These are phyloP conservation scores for Hedychridium roseum DNA, from an alignment of 2,888 invertebrate species.

Conservation along the genomic window DNA sequence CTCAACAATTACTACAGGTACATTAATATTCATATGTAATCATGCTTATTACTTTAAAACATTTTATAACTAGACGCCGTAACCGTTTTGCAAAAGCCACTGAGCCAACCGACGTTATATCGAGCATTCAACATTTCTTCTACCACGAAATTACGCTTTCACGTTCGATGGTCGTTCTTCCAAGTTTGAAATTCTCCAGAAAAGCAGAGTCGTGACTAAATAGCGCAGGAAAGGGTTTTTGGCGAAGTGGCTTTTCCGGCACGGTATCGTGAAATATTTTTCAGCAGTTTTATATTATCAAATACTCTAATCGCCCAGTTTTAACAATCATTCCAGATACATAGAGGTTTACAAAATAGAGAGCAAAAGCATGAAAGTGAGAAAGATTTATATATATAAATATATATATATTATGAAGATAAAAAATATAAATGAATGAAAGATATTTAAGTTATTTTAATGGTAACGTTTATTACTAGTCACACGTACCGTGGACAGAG, in stretches of 20 bases:
- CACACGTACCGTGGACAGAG: conserved; percentile 50
- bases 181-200: too few relatives aligned
- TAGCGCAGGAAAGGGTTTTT: not conserved
- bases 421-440: conserved; percentile 30
- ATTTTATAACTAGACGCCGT: too few relatives aligned
- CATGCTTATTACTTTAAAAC: conserved; percentile 38
- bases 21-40: conserved; percentile 36
- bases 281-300: conserved; percentile 18
- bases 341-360: conserved; percentile 28
- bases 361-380: conserved; percentile 26
- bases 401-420: conserved; percentile 33
- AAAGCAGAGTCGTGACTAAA: too few relatives aligned
- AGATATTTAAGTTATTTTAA: conserved; percentile 55
- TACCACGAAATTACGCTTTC: conserved; percentile 19
- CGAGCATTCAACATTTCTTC: too few relatives aligned
- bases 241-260: conserved; percentile 22
- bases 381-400: conserved; percentile 35
- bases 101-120: conserved; percentile 8
- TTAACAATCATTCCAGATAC: conserved; percentile 54
- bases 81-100: conserved; percentile 29
- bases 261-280: conserved; percentile 13
- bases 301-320: conserved; percentile 39
- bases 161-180: conserved; percentile 29
- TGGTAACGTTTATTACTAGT: conserved; percentile 57
- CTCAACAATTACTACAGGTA: conserved; percentile 48